Percentiles rank a stretch among this genome's conserved stretches.
Evolutionary conservation across 2,113 vertebrate genomes (phyloP).

Genomic region (Sinocyclocheilus maitianheensis): DNA sequence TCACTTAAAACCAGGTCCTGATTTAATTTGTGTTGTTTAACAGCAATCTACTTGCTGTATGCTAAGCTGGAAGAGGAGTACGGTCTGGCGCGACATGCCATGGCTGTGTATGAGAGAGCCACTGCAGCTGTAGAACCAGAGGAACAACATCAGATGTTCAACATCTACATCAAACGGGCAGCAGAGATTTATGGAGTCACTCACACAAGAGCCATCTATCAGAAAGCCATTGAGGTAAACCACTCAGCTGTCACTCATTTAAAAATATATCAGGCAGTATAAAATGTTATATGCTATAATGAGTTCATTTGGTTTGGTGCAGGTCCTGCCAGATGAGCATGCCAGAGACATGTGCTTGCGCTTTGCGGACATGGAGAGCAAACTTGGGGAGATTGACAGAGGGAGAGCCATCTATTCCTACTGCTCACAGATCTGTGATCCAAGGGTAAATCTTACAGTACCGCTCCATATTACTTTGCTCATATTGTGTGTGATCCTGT

Average conservation of each 20-base stretch:
- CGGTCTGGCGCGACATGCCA: conserved; percentile 89
- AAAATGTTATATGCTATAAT: background rate
- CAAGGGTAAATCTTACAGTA: conserved; percentile 75
- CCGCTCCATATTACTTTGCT: background rate
- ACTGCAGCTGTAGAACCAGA: conserved; percentile 83
- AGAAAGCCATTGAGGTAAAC: conserved; percentile 89
- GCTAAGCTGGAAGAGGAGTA: conserved; percentile 90
- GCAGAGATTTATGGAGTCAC: conserved; percentile 94
- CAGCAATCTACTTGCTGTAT: conserved; percentile 89
- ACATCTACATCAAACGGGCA: conserved; percentile 92
- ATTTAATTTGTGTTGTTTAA: conserved; percentile 22
- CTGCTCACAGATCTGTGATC: conserved; percentile 94
- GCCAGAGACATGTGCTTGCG: conserved; percentile 90
- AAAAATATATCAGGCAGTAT: background rate
- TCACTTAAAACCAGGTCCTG: background rate
- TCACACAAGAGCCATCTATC: conserved; percentile 89
- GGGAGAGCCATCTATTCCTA: conserved; percentile 91
- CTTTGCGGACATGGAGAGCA: conserved; percentile 93
- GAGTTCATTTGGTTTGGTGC: conserved; percentile 3
- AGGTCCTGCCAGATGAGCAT: conserved; percentile 90
- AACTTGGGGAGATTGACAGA: conserved; percentile 91
- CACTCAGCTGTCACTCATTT: background rate
- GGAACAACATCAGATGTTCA: conserved; percentile 91
- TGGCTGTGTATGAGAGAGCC: conserved; percentile 91
- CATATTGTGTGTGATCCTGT: background rate